These are phyloP conservation scores for Lagopus leucura DNA, from an alignment of 2,113 vertebrate species.

Conservation along the genomic window DNA sequence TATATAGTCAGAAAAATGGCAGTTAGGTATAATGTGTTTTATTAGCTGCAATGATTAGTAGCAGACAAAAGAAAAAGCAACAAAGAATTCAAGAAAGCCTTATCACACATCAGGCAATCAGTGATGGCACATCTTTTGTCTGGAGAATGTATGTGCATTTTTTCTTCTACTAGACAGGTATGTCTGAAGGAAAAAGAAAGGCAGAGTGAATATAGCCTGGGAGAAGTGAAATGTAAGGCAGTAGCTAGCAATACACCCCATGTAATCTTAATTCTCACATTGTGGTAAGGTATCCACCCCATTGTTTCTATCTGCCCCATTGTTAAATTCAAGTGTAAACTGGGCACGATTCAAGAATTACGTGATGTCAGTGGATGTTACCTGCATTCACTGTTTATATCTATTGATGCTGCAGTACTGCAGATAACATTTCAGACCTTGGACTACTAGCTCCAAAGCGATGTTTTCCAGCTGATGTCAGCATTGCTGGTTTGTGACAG, in stretches of 20 bases:
- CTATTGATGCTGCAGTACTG: background rate
- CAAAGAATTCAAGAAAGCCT: background rate
- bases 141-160: background rate
- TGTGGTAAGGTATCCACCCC: background rate
- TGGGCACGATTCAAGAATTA: background rate
- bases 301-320: background rate
- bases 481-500: background rate
- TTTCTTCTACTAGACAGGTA: background rate
- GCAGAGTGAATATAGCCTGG: fast-evolving
- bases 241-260: background rate
- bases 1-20: background rate
- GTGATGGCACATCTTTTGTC: background rate
- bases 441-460: background rate
- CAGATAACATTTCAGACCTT: background rate
- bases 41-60: background rate
- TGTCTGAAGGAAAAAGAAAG: background rate
- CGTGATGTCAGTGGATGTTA: background rate
- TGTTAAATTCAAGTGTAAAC: background rate
- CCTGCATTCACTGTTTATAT: background rate
- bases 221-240: background rate
- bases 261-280: background rate
- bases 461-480: background rate
- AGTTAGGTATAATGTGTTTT: background rate
- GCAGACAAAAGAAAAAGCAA: background rate
- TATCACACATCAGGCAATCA: background rate